phyloP scores from a whole-genome alignment of 2,113 vertebrate species.

The Erythrolamprus reginae region DNA sequence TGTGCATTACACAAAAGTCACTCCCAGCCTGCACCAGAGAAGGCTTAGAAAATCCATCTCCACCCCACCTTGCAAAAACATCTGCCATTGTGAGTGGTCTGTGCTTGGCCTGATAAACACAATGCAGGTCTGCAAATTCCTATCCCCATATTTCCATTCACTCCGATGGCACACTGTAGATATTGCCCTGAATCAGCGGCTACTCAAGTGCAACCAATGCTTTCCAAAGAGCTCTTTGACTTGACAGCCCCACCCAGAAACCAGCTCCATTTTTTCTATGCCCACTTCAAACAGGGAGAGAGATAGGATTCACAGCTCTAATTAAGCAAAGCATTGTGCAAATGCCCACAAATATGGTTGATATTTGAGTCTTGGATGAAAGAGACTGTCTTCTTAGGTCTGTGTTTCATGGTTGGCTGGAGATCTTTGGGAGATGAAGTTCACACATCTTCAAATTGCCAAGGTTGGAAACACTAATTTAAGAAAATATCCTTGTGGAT shows the following conservation, averaged over 20 bases:
- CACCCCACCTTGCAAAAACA: not conserved
- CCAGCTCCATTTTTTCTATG: constrained; percentile 42
- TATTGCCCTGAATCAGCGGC: constrained; percentile 57
- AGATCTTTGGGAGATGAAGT: not conserved
- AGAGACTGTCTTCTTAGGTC: not conserved
- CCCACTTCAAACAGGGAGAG: not conserved
- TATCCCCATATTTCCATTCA: constrained; percentile 35
- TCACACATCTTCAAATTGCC: not conserved
- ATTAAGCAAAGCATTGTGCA: not conserved
- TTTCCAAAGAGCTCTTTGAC: constrained; percentile 38
- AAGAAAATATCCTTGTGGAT: not conserved
- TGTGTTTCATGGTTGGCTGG: not conserved
- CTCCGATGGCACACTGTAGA: constrained; percentile 34
- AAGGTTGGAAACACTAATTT: not conserved
- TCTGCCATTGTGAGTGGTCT: not conserved
- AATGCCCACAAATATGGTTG: not conserved
- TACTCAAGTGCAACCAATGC: constrained; percentile 52
- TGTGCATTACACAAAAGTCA: not conserved
- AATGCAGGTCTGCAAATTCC: constrained; percentile 1
- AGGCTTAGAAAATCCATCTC: too few relatives aligned
- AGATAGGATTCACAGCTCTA: not conserved
- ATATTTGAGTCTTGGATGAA: not conserved
- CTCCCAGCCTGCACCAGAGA: not conserved
- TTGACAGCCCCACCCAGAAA: constrained; percentile 41
- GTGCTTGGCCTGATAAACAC: not conserved